Evolutionary conservation across 2,888 invertebrate genomes (phyloP).

Genomic region (Eupeodes latifasciatus): DNA sequence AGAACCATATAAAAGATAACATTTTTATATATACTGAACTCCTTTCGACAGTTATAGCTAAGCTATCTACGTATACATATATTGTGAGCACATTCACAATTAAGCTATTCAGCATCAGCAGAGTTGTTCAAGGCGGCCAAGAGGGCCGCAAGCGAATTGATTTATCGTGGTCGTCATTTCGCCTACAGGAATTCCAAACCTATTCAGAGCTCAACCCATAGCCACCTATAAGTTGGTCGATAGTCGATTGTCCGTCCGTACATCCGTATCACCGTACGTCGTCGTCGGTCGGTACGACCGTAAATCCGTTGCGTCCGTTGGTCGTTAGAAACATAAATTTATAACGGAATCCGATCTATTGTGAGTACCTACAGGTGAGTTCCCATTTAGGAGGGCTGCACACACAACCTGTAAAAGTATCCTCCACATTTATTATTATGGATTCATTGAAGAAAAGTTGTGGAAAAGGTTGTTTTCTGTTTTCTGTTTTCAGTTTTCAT

Average conservation of each 20-base stretch:
- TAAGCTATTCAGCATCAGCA: constrained; percentile 45
- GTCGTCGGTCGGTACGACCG: not conserved
- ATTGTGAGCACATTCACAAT: constrained; percentile 34
- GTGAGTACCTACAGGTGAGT: constrained; percentile 33
- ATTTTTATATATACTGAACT: constrained; percentile 4
- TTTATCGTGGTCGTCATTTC: constrained; percentile 51
- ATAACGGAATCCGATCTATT: constrained; percentile 56
- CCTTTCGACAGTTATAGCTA: constrained; percentile 26
- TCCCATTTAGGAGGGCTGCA: constrained; percentile 16
- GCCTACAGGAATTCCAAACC: constrained; percentile 46
- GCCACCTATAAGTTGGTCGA: constrained; percentile 3
- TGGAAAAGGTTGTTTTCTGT: not conserved
- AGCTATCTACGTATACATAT: too few species aligned
- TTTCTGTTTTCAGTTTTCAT: not conserved
- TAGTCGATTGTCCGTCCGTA: not conserved
- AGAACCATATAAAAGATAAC: constrained; percentile 50
- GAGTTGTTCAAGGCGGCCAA: not conserved
- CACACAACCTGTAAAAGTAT: constrained; percentile 8
- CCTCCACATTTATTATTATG: not conserved
- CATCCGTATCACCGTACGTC: too few species aligned
- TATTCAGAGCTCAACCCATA: constrained; percentile 11
- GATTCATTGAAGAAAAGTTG: constrained; percentile 44
- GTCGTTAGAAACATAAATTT: constrained; percentile 36
- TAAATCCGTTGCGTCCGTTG: not conserved
- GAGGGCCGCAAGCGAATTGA: constrained; percentile 53